Conservation (phyloP, 2,797 vertebrate species). For the Gastrophryne carolinensis region DNA sequence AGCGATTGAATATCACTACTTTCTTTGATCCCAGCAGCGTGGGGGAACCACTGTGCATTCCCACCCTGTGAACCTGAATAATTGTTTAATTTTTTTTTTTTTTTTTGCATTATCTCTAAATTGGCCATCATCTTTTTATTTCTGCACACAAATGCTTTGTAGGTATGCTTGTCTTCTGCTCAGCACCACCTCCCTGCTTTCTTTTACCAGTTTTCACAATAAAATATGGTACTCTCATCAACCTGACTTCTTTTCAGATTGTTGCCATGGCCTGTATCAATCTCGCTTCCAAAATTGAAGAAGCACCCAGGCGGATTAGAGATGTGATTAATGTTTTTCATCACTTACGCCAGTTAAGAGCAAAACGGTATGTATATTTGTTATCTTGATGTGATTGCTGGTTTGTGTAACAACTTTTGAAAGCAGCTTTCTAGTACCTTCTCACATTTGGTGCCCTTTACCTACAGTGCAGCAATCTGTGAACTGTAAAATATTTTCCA, state of each 20-base stretch:
- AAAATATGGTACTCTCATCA: constrained; percentile 35
- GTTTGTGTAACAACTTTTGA: background rate
- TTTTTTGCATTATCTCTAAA: too few species aligned
- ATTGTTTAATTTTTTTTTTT: too few species aligned
- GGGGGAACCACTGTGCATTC: too few species aligned
- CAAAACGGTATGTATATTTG: constrained; percentile 88
- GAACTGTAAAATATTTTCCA: too few species aligned
- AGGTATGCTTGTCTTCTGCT: background rate
- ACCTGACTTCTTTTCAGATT: constrained; percentile 76
- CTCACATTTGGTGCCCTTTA: background rate
- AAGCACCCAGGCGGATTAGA: constrained; percentile 92
- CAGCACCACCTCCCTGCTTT: background rate
- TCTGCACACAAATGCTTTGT: background rate
- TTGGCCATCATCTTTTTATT: too few species aligned
- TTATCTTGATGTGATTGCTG: background rate
- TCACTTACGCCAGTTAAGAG: constrained; percentile 88
- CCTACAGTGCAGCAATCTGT: background rate
- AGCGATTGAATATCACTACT: too few species aligned
- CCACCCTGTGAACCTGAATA: too few species aligned
- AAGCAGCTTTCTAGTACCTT: background rate
- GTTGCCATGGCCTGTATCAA: constrained; percentile 98
- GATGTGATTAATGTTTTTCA: constrained; percentile 99
- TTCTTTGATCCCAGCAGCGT: too few species aligned
- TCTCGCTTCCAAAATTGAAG: constrained; percentile 97
- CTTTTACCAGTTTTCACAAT: background rate